Percentiles rank a stretch among this genome's conserved stretches.
These are phyloP conservation scores for Parapsyche elsis DNA, from an alignment of 1,140 invertebrate genomes.

Conservation along the genomic window DNA sequence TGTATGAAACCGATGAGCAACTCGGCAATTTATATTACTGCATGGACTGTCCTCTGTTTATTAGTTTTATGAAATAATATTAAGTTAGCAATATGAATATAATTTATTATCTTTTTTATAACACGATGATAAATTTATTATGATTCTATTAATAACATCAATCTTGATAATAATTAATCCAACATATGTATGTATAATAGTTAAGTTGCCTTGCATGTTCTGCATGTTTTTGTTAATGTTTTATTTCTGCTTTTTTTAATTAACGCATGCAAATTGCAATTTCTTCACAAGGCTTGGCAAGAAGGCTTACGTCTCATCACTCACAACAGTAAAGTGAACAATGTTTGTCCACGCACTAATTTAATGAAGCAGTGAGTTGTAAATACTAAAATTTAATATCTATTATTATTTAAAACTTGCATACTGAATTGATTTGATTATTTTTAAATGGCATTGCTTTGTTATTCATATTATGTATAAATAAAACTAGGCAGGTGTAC, in stretches of 20 bases:
- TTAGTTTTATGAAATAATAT: not conserved
- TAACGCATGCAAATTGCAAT: constrained; percentile 60
- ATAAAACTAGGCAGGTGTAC: no score
- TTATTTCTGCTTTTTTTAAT: constrained; percentile 56
- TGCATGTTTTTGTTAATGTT: constrained; percentile 15
- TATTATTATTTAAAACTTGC: constrained; percentile 25
- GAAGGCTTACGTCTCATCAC: constrained; percentile 87
- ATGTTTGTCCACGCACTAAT: constrained; percentile 94
- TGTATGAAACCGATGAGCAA: no score
- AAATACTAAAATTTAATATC: not conserved
- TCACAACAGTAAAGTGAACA: constrained; percentile 97
- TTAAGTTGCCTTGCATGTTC: not conserved
- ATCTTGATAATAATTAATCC: not conserved
- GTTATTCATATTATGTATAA: no score
- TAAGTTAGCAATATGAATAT: not conserved
- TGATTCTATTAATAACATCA: not conserved
- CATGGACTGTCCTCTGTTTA: no score
- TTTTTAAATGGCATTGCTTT: no score
- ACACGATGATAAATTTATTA: not conserved
- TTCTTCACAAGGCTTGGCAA: constrained; percentile 86
- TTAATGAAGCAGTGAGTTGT: constrained; percentile 97
- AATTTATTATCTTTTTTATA: not conserved
- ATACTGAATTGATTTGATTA: not conserved
- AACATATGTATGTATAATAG: constrained; percentile 19
- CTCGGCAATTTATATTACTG: not conserved